A percentile compares a stretch with the other conserved stretches of the same genome.
These are phyloP conservation scores for Periophthalmodon schlosseri DNA, from an alignment of 2,113 vertebrate species.

Conservation along the genomic window DNA sequence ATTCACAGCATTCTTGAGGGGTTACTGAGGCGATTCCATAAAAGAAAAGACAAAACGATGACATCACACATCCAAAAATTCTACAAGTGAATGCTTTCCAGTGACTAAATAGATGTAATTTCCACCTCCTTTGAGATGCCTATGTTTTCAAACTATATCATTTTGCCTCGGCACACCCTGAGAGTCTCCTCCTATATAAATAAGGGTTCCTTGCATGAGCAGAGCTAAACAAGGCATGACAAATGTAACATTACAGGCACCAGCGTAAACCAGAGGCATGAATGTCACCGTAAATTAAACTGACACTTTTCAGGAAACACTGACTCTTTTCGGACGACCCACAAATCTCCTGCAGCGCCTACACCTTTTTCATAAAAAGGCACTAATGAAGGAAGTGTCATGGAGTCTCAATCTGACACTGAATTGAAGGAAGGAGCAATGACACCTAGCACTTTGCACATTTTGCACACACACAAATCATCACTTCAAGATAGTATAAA, in stretches of 20 bases:
- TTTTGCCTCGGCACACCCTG: slow-evolving; percentile 22
- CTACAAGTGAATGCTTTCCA: neutral
- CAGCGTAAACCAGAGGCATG: slow-evolving; percentile 17
- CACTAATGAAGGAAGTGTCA: neutral
- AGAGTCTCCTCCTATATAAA: slow-evolving; percentile 25
- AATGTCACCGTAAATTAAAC: slow-evolving; percentile 3
- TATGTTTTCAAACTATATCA: slow-evolving; percentile 23
- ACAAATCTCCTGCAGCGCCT: neutral
- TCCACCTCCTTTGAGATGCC: slow-evolving; percentile 18
- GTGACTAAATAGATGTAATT: slow-evolving; percentile 16
- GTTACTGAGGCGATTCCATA: neutral
- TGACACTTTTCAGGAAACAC: slow-evolving; percentile 5
- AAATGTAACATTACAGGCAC: slow-evolving; percentile 21
- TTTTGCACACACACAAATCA: neutral
- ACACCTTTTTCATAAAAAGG: neutral
- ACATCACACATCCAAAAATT: neutral
- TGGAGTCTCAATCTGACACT: slow-evolving; percentile 1
- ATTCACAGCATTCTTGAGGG: neutral
- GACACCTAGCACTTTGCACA: neutral
- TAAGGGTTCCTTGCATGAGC: slow-evolving; percentile 14
- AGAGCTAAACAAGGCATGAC: slow-evolving; percentile 14
- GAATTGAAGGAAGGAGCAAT: neutral
- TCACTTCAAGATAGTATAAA: neutral
- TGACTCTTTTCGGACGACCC: neutral
- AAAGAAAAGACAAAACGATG: neutral